Percentiles rank a stretch among this genome's conserved stretches.
phyloP scores from a whole-genome alignment of 2,797 vertebrate genomes.

The Notamacropus eugenii region DNA sequence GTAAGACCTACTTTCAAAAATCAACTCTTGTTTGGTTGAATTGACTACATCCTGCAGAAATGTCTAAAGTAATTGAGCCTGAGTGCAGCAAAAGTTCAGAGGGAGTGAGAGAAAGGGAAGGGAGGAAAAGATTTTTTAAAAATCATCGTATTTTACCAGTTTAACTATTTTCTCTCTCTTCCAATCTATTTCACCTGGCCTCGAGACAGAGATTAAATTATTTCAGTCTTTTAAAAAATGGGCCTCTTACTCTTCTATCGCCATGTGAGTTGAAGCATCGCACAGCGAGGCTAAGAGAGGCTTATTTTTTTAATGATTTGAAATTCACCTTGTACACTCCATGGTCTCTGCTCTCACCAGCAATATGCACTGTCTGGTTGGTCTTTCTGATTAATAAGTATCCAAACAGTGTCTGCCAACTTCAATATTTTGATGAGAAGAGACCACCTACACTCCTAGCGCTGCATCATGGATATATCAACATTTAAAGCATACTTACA shows the following conservation, averaged over 20 bases:
- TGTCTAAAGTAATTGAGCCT: not conserved
- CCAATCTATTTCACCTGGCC: conserved; percentile 1
- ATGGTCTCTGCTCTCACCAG: not conserved
- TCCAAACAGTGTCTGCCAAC: not conserved
- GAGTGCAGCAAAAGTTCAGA: not conserved
- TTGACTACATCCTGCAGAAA: not conserved
- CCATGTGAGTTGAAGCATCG: conserved; percentile 1
- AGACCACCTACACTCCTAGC: not conserved
- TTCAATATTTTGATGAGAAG: conserved; percentile 9
- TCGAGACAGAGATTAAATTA: conserved; percentile 48
- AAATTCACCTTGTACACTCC: not conserved
- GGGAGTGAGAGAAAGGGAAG: not conserved
- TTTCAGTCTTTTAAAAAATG: conserved; percentile 34
- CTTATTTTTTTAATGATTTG: conserved; percentile 20
- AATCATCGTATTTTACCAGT: not conserved
- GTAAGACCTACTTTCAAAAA: not conserved
- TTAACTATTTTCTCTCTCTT: conserved; percentile 46
- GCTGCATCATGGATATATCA: not conserved
- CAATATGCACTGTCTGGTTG: not conserved
- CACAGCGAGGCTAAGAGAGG: not conserved
- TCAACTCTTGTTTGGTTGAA: not conserved
- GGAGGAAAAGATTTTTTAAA: rapidly evolving
- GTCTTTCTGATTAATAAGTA: not conserved
- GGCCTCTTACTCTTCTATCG: conserved; percentile 9
- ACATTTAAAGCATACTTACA: conserved; percentile 80